Evolutionary conservation across 2,113 vertebrate species (phyloP), one percentile per base, ranked within the genome.

Genomic region (Rhinogobius similis): DNA sequence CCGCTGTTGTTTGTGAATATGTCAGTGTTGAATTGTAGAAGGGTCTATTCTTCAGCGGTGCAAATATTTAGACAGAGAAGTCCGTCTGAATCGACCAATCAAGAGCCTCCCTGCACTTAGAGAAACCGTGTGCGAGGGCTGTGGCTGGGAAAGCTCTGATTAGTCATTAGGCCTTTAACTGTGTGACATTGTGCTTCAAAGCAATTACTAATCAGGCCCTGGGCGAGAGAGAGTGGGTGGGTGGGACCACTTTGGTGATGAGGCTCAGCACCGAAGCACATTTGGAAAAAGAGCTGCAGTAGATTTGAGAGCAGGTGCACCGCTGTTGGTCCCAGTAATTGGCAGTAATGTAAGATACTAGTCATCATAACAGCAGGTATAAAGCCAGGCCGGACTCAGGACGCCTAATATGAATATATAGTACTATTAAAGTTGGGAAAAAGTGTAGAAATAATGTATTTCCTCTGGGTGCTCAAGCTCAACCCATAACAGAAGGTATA

Each of bases 181-280:
- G 61, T 53, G 52, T 62, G n/a, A 67, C 52, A 73, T 41, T 26
- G 27, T 59, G 16, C 41, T 48, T 26, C 62, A 3, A 26, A 55
- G 43, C 56, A 70, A 73, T 70, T 65, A 72, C n/a, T 16, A 8
- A 14, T 36, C 43, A 70, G 62, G 46, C 48, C 64, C 66, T 24
- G 12, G 10, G 27, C 23, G 46, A 50, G 5, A 23, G 26, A 48
- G 56, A 58, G 65, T 41, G 65, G 50, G 44, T 46, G 65, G 44
- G 53, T 66, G 46, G 13, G 32, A 43, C 26, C 44, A 62, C 16
- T 68, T 44, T 43, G 48, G 39, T 66, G 52, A 64, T 46, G 38
- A 70, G 36, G 32, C 24, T 68, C 6, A 62, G 36, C 14, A 4
- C 11, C 66, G 67, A 7, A 36, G 20, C 29, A 44, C 29, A 56